Evolutionary conservation across 35 echinoderm and acorn worm species (phyloP), one percentile per base, ranked within the genome.

Genomic region (Hemicentrotus pulcherrimus): DNA sequence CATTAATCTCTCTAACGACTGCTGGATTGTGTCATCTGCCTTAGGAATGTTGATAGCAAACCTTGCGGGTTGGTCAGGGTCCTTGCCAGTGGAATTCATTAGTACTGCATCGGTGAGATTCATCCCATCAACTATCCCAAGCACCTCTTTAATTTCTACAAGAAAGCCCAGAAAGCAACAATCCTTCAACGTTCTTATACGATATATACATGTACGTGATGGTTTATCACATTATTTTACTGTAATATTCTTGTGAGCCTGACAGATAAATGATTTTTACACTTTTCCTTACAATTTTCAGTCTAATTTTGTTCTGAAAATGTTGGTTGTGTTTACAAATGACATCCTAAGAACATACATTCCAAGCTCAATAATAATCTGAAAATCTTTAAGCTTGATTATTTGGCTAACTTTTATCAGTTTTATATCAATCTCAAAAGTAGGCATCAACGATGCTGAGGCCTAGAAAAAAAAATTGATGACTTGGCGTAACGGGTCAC

Each of bases 41-140:
- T 93, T 93, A 0, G 91, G 46, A 48, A 93, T 47, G 92, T 96
- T 96, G 71, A 96, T 32, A 7, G 96, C 96, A 95, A 96, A 96
- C 94, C 94, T 96, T 61, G 96, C 94, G 33, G 96, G 96, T 46
- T 59, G 48, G 13, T 70, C 86, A 16, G 32, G 86, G 5, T 78
- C 94, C 12, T 91, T 65, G 28, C 52, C 33, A 47, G 96, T 93
- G 30, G 91, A 93, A 47, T 93, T 95, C 55, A 96, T 22, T 50
- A 96, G 94, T 11, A 96, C 86, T 45, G 96, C 86, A 91, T 96
- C 94, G 31, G n/a, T 94, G 32, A 94, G 13, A 6, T 41, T 32
- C 32, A 91, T 31, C 2, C 94, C 55, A 61, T 86, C 88, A 58
- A 52, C 88, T 41, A 88, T 9, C 41, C 46, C 19, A 18, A 89